Evolutionary conservation across 1,140 invertebrate species (phyloP), one percentile per base, ranked within the genome.

Genomic region (Bombus ignitus): DNA sequence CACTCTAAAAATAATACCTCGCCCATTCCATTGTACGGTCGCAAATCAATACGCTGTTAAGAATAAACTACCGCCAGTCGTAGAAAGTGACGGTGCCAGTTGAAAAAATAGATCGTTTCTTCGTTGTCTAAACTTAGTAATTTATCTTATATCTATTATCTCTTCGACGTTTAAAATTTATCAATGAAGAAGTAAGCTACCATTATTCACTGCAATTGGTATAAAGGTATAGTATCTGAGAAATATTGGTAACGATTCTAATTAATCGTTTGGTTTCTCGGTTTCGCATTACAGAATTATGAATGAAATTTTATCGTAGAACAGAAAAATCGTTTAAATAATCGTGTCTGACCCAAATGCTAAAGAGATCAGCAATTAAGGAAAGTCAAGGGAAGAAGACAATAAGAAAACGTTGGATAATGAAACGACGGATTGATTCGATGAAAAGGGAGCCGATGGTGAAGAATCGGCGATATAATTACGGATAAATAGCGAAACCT

Each of bases 371-470:
- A 77, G 74, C 62, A 79, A 86, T 83, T 76, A 79, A 70, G 28
- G 44, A 13, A 66, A 85, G 74, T 62, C 18, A 80, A 25, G 70
- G 71, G 57, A 65, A 32, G n/a, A 59, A 28, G 57, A 88, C 28
- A 62, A 57, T 70, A 65, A 53, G 37, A 65, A 57, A n/a, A 70
- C n/a, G 78, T 81, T 59, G 59, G 44, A 82, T 79, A 85, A 85
- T 86, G 70, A 86, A 83, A 85, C 81, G 62, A 42, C 59, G 15
- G 77, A 35, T 85, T 65, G 62, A 77, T 87, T 89, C 62, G 53
- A 42, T 77, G 80, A 53, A 86, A 81, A 47, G 59, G 59, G n/a
- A 86, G 10, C 28, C 35, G 62, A 47, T 28, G 13, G 37, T 59
- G 22, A 22, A 53, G 44, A 57, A 83, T 76, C 25, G 47, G 77